Conservation (phyloP, 2,113 vertebrate species). For the Lontra canadensis region DNA sequence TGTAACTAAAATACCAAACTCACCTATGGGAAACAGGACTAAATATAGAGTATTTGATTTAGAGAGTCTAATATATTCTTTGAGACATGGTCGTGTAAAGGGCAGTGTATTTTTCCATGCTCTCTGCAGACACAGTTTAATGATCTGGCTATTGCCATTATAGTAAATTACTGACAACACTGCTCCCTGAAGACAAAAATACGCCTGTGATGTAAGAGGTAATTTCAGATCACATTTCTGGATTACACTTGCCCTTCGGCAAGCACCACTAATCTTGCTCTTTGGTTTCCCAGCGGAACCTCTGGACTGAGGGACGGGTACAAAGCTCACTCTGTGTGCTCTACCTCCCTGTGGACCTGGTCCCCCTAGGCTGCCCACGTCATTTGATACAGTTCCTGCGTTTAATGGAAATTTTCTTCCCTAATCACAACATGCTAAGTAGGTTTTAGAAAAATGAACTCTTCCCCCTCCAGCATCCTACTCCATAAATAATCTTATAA, state of each 20-base stretch:
- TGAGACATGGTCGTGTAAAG: not conserved
- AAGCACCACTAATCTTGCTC: not conserved
- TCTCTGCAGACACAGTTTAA: conserved; percentile 4
- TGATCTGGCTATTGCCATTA: conserved; percentile 25
- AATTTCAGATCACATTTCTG: conserved; percentile 27
- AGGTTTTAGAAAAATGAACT: conserved; percentile 42
- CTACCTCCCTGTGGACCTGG: not conserved
- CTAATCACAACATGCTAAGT: conserved; percentile 49
- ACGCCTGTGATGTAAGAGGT: not conserved
- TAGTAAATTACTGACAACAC: conserved; percentile 35
- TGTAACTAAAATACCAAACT: not conserved
- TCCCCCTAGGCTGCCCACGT: not conserved
- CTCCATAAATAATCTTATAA: conserved; percentile 48
- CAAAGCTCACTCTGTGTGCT: conserved; percentile 21
- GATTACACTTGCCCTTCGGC: not conserved
- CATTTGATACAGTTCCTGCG: conserved; percentile 46
- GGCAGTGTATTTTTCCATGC: conserved; percentile 17
- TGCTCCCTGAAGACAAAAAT: conserved; percentile 23
- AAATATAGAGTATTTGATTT: not conserved
- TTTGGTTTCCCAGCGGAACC: not conserved
- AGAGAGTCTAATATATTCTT: not conserved
- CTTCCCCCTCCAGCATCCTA: not conserved
- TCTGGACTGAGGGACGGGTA: not conserved
- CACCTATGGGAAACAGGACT: not conserved
- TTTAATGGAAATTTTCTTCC: conserved; percentile 33